phyloP scores from a whole-genome alignment of 2,113 vertebrate species.

The Lipotes vexillifer region DNA sequence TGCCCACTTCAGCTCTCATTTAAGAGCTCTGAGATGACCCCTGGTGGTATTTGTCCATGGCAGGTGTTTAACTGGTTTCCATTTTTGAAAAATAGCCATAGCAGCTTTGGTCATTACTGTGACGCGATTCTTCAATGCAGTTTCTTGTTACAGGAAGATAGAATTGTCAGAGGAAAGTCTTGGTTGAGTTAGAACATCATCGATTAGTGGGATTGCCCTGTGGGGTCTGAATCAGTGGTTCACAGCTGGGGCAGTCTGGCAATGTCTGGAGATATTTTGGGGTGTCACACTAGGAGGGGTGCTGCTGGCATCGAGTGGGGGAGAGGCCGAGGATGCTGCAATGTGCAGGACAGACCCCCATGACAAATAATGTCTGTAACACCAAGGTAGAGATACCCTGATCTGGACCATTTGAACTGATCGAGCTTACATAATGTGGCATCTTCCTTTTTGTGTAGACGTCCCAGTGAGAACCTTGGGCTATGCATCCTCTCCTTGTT shows the following conservation, averaged over 20 bases:
- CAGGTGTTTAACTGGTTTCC: not conserved
- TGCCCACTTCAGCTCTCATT: not conserved
- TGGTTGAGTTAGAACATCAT: not conserved
- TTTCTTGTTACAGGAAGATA: not conserved
- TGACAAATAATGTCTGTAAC: rapidly evolving
- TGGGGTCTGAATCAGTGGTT: not conserved
- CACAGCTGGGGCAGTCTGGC: not conserved
- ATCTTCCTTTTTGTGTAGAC: not conserved
- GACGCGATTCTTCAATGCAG: not conserved
- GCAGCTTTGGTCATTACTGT: not conserved
- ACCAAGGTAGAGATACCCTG: not conserved
- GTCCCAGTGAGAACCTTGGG: not conserved
- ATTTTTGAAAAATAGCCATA: not conserved
- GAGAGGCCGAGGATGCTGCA: not conserved
- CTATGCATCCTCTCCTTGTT: not conserved
- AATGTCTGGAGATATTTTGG: not conserved
- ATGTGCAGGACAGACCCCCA: not conserved
- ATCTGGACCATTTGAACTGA: not conserved
- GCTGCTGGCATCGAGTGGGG: not conserved
- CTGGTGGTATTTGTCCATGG: not conserved
- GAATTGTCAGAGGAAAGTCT: not conserved
- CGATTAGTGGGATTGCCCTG: not conserved
- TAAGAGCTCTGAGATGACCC: not conserved
- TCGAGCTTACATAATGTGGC: not conserved
- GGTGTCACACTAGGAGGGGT: not conserved